Base-by-base conservation (phyloP, 2,113 vertebrate genomes). In the Oryzias celebensis region DNA sequence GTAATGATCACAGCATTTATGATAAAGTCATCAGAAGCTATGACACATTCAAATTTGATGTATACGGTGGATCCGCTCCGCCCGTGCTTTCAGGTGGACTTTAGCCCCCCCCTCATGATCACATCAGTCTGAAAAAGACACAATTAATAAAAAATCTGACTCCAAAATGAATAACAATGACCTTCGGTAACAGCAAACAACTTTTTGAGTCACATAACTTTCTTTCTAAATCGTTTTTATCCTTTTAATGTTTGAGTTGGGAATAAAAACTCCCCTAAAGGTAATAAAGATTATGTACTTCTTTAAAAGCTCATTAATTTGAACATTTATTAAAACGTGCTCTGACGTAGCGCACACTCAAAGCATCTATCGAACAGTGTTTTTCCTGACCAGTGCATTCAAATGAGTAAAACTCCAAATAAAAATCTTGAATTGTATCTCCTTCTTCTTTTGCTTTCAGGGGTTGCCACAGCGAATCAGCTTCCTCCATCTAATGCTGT, bases 1-100 rank as follows among this genome's bases (percentile, higher is more conserved):
- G 78, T 91, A 90, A 91, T 84, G 86, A 90, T 88, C 81, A 81
- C 69, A 69, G 85, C 69, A 3, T 75, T 83, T 58, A 60, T 65
- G 80, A 87, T 91, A 68, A 81, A 88, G 84, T 81, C 81, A 77
- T 90, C 86, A 87, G 63, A 78, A 77, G 75, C 22, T 68, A 42
- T 86, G 85, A 83, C 86, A 85, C 84, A 83, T 70, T 72, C 75
- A 75, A 68, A 55, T 70, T 69, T 22, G 36, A 69, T 74, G 66
- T 73, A 73, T 78, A 67, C 54, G 72, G 42, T 56, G 50, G 42
- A 36, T 23, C 24, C 57, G 41, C 28, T 15, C 68, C 80, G 71
- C 73, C 77, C 75, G 60, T 62, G 63, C 68, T 66, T 65, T 71
- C 68, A 36, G 65, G 81, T 75, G 79, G 78, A 71, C 26, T 42